Base-by-base conservation (phyloP, 2,113 vertebrate genomes). In the Pseudopodoces humilis region DNA sequence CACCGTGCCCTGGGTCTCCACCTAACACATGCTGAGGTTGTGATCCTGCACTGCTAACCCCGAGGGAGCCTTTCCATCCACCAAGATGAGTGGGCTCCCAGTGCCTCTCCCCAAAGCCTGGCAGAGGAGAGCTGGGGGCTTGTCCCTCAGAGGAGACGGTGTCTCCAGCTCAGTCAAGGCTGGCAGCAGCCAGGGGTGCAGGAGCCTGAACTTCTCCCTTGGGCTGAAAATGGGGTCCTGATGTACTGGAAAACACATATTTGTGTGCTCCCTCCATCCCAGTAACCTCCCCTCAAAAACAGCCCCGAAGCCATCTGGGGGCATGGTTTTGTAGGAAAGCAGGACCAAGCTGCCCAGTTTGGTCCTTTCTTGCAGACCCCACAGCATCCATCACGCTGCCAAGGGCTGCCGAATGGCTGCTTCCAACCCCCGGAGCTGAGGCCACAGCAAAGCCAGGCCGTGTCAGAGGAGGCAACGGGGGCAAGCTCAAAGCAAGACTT, bases 341-440 rank as follows among this genome's bases (percentile, higher is more conserved):
- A 47, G 44, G 35, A 83, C 58, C 39, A 55, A 6, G 10, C 22
- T 41, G 31, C 37, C 43, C 55, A 6, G 33, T 58, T 21, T 31
- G 52, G 17, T 77, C 11, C 41, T 6, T 8, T 50, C 55, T 74
- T 3, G 0, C n/a, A 74, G 50, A 52, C 37, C 41, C 21, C 8
- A 25, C 2, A 0, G n/a, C 47, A 80, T 7, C 44, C 44, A 22
- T 13, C 80, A 28, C 39, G 7, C 20, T 2, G 2, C 63, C 55
- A 16, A 27, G 28, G 37, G 62, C 52, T 68, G 14, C 18, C 7
- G 6, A 46, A n/a, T 13, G 58, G 41, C 33, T 27, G 44, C 41
- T 46, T 44, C 21, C 60, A 69, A 4, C 23, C 10, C 33, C 0
- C 1, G 37, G 39, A 78, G 46, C 41, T 1, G 2, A 50, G 46